Evolutionary conservation across 2,888 invertebrate species (phyloP).

Genomic region (Mermis nigrescens): DNA sequence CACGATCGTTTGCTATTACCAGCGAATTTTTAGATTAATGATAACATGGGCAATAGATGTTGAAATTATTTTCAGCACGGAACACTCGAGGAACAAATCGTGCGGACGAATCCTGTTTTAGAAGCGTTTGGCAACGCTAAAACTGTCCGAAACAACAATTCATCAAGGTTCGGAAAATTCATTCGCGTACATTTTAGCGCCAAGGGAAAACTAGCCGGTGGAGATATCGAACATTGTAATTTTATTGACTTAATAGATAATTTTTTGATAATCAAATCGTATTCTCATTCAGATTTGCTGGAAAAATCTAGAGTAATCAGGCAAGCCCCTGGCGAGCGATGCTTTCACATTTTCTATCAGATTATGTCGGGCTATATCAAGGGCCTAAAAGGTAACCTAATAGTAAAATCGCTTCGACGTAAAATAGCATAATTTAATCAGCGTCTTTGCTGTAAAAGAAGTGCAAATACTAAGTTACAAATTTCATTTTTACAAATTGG

Average conservation of each 20-base stretch:
- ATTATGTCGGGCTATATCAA: conserved; percentile 10
- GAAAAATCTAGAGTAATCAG: conserved; percentile 99
- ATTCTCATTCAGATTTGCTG: conserved; percentile 57
- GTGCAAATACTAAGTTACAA: not conserved
- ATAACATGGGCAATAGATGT: too few relatives aligned
- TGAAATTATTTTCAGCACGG: not conserved
- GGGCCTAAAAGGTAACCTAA: conserved; percentile 4
- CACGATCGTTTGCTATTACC: too few relatives aligned
- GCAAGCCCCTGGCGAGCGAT: conserved; percentile 89
- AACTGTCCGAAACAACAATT: conserved; percentile 98
- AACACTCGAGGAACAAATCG: conserved; percentile 86
- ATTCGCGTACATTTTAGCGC: conserved; percentile 99
- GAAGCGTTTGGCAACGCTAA: conserved; percentile 97
- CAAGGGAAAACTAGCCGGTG: conserved; percentile 94
- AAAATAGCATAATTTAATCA: too few relatives aligned
- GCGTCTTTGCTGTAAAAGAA: too few relatives aligned
- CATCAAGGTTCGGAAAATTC: conserved; percentile 98
- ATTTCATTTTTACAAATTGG: not conserved
- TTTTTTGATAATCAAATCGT: too few relatives aligned
- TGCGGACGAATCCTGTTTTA: conserved; percentile 93
- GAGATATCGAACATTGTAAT: conserved; percentile 93
- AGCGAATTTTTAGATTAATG: too few relatives aligned
- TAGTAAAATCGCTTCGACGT: not conserved
- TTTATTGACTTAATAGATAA: not conserved
- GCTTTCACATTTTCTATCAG: conserved; percentile 83